These are phyloP conservation scores for Sarcophaga carnaria DNA, from an alignment of 2,888 invertebrate species.

Conservation along the genomic window DNA sequence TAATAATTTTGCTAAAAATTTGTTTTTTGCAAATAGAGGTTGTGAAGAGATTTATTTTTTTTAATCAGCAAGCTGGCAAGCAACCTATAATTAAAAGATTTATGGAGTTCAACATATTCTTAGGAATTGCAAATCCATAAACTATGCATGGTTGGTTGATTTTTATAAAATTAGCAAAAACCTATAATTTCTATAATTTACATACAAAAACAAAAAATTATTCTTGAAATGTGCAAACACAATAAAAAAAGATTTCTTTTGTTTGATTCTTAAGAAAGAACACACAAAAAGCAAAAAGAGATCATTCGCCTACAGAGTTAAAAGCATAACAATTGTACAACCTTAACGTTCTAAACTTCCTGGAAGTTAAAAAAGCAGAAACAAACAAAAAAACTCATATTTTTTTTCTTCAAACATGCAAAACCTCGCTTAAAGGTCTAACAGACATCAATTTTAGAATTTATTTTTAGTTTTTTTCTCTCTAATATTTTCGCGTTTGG, in stretches of 20 bases:
- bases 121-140: background rate
- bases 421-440: background rate
- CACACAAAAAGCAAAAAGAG: background rate
- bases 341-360: background rate
- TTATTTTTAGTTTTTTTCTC: background rate
- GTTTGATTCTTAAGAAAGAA: background rate
- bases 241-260: background rate
- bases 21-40: too few species aligned
- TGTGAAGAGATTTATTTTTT: too few species aligned
- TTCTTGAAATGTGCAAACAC: background rate
- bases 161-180: background rate
- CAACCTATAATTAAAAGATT: too few species aligned
- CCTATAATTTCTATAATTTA: background rate
- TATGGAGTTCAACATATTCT: too few species aligned
- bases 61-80: too few species aligned
- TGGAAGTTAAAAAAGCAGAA: background rate
- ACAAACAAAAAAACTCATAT: too few species aligned
- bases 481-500: slow-evolving; percentile 13
- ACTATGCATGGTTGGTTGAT: background rate
- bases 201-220: background rate
- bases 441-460: background rate
- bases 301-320: background rate
- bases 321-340: background rate
- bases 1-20: too few species aligned
- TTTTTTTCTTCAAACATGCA: background rate